Percentiles rank a stretch among this genome's conserved stretches.
These are phyloP conservation scores for Eubasilissa regina DNA, from an alignment of 1,140 invertebrate species.

Conservation along the genomic window DNA sequence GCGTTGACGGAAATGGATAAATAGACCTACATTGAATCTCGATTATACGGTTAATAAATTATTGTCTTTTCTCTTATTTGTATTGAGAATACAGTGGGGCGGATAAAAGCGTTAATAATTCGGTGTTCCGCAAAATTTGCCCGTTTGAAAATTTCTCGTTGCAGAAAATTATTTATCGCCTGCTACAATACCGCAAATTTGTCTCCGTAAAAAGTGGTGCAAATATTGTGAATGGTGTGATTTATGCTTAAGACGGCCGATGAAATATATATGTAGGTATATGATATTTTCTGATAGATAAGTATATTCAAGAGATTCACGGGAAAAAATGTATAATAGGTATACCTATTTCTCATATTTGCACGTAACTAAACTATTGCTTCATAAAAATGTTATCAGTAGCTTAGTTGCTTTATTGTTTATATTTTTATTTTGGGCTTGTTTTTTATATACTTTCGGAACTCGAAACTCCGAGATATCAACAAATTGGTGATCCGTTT, in stretches of 20 bases:
- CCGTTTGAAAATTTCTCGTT: not conserved
- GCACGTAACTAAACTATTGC: too few species aligned
- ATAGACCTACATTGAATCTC: slow-evolving; percentile 3
- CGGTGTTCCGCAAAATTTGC: slow-evolving; percentile 20
- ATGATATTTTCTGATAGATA: too few species aligned
- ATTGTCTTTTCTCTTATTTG: slow-evolving; percentile 7
- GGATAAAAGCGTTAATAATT: slow-evolving; percentile 36
- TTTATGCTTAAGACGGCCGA: slow-evolving; percentile 6
- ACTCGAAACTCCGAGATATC: too few species aligned
- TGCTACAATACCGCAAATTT: not conserved
- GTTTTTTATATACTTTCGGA: too few species aligned
- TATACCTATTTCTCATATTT: too few species aligned
- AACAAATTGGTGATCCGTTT: too few species aligned
- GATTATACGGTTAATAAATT: slow-evolving; percentile 42
- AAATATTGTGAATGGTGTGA: slow-evolving; percentile 37
- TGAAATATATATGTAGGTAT: not conserved
- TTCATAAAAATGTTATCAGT: too few species aligned
- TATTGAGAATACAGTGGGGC: not conserved
- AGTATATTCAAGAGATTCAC: too few species aligned
- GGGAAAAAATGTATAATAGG: too few species aligned
- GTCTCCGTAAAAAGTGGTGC: slow-evolving; percentile 14
- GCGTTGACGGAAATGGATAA: not conserved
- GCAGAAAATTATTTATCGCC: slow-evolving; percentile 10
- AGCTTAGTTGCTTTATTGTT: too few species aligned
- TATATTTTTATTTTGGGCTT: too few species aligned